Evolutionary conservation across 2,113 vertebrate species (phyloP).

Genomic region (Rhynchopsitta pachyrhyncha): DNA sequence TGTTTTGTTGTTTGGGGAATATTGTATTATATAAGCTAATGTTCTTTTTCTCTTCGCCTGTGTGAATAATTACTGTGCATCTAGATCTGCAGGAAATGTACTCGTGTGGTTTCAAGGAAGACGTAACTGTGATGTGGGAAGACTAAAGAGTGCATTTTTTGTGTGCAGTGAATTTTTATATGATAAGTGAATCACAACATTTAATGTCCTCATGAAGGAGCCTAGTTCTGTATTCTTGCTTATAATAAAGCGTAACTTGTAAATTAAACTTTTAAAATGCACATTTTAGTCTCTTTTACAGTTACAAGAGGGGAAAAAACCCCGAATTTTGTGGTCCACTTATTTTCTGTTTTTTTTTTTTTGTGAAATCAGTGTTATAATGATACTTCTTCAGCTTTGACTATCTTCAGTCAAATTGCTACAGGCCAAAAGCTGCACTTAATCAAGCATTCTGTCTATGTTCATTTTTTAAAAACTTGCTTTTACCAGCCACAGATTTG

Average conservation of each 20-base stretch:
- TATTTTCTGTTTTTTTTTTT: fast-evolving
- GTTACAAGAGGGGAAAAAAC: fast-evolving
- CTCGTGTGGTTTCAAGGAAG: background rate
- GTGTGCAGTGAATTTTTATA: background rate
- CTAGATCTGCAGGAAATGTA: background rate
- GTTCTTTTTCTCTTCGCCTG: background rate
- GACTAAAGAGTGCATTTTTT: background rate
- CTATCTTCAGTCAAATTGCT: background rate
- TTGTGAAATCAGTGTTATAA: background rate
- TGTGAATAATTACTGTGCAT: background rate
- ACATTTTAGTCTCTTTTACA: background rate
- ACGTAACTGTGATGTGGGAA: background rate
- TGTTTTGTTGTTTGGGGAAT: background rate
- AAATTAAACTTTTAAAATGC: background rate
- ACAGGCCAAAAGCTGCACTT: background rate
- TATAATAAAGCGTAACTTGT: background rate
- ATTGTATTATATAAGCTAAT: background rate
- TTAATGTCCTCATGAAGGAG: background rate
- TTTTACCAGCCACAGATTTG: background rate
- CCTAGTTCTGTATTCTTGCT: background rate
- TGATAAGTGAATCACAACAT: background rate
- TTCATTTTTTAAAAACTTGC: background rate
- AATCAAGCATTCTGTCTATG: background rate
- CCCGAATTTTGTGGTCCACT: background rate
- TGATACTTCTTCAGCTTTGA: background rate